Base-by-base conservation (phyloP, 2,797 vertebrate species). In the Antrozous pallidus region DNA sequence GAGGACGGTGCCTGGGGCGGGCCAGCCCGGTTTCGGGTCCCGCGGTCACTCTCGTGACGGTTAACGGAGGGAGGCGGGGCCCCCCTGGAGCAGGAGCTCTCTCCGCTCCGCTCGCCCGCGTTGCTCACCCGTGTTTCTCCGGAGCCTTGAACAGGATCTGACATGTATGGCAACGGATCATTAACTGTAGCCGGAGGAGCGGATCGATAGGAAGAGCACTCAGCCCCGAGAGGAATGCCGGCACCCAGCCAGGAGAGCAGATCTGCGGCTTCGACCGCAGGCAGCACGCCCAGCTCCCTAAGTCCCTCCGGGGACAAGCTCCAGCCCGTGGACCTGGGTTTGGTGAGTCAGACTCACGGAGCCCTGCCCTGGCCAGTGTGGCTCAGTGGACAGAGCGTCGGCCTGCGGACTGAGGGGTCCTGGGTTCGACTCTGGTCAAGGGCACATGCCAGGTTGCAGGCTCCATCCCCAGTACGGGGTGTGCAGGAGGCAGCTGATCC, bases 11-110 rank as follows among this genome's bases (percentile, higher is more conserved):
- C 11, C 8, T 18, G 3, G 6, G 38, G 5, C 1, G 0, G 31
- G 56, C 1, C 0, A n/a, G 40, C 24, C 2, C 2, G 1, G 26
- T 20, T 38, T 28, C 0, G 1, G 31, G 26, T n/a, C 20, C 14
- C 26, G 2, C 5, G 0, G 1, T 38, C 18, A 5, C 26, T 28
- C n/a, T 45, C 0, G 36, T 0, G 36, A 40, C 28, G 17, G 3
- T 6, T 11, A 6, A 10, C 11, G n/a, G n/a, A n/a, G n/a, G 31
- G 38, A 47, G 6, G n/a, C 18, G 18, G 22, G 5, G 2, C 75
- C 28, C n/a, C n/a, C 33, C 8, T 3, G 3, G 11, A n/a, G 3
- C 13, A 49, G 36, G 18, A n/a, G 16, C 0, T 6, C 69, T 33
- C 11, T 5, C 54, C 31, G 6, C 17, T 45, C 47, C 18, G 28